These are phyloP conservation scores for Lithodes maja DNA, from an alignment of 2,888 invertebrate genomes.

Conservation along the genomic window DNA sequence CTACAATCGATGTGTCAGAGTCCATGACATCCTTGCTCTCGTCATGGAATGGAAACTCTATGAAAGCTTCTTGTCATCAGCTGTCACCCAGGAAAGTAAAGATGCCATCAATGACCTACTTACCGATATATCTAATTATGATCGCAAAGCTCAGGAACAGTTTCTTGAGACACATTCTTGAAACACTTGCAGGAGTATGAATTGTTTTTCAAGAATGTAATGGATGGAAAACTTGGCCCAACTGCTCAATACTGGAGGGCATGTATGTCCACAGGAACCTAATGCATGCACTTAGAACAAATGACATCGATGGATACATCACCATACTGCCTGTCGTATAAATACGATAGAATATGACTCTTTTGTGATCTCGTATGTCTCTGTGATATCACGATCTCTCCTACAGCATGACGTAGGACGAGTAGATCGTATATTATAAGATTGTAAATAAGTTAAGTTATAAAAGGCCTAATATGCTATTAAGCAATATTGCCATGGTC, in stretches of 20 bases:
- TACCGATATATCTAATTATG: background rate
- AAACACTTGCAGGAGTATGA: background rate
- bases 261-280: slow-evolving; percentile 9
- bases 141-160: background rate
- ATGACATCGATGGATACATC: background rate
- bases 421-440: too few relatives aligned
- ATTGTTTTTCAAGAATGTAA: slow-evolving; percentile 4
- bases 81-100: slow-evolving; percentile 8
- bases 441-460: too few relatives aligned
- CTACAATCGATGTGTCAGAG: slow-evolving; percentile 27
- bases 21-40: slow-evolving; percentile 32
- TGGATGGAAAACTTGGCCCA: slow-evolving; percentile 18
- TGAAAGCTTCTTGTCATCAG: background rate
- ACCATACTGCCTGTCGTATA: too few relatives aligned
- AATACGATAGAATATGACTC: too few relatives aligned
- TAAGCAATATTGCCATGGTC: too few relatives aligned
- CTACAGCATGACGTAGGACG: too few relatives aligned
- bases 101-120: slow-evolving; percentile 2
- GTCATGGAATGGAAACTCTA: slow-evolving; percentile 21
- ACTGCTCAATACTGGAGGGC: slow-evolving; percentile 11
- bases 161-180: background rate
- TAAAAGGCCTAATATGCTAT: too few relatives aligned
- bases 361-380: too few relatives aligned
- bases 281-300: background rate
- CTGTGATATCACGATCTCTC: too few relatives aligned